Base-by-base conservation (phyloP, 1,140 invertebrate genomes). In the Ceratina calcarata region DNA sequence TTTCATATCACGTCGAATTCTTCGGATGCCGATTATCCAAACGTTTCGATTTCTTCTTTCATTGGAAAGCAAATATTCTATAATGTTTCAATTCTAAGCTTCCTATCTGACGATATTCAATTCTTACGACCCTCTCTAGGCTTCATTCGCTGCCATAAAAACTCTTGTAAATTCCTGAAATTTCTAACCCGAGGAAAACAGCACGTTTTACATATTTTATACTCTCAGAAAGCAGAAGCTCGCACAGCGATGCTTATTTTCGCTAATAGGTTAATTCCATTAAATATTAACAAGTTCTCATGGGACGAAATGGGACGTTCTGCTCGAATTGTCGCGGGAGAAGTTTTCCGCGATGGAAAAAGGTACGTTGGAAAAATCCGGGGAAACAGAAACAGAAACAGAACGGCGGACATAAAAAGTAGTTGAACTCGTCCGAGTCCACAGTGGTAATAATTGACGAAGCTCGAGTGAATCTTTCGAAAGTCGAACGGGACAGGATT, bases 1-100 rank as follows among this genome's bases (percentile, higher is more conserved):
- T 27, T 51, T 62, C 22, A 80, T 66, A 57, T 80, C 53, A 57
- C 18, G 55, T 51, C 73, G 32, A 83, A 83, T 79, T 66, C 77
- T 24, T 60, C 15, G 62, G 74, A 79, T 79, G 6, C 51, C 70
- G 57, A 0, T 12, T 24, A 62, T 58, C 16, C 27, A 72, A 64
- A 71, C 53, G 58, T 45, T 71, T 78, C 67, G 12, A 15, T 1
- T 20, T 1, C 22, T 10, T 10, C 18, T 10, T 4, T 24, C 20
- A n/a, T n/a, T n/a, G n/a, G n/a, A n/a, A n/a, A n/a, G n/a, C n/a
- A n/a, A n/a, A n/a, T n/a, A n/a, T n/a, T n/a, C n/a, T n/a, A n/a
- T n/a, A n/a, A n/a, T n/a, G n/a, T n/a, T n/a, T n/a, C n/a, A n/a
- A n/a, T n/a, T n/a, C n/a, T n/a, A n/a, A n/a, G n/a, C n/a, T n/a